Conservation (phyloP, 2,888 invertebrate genomes). For the Orchesellides sinensis region DNA sequence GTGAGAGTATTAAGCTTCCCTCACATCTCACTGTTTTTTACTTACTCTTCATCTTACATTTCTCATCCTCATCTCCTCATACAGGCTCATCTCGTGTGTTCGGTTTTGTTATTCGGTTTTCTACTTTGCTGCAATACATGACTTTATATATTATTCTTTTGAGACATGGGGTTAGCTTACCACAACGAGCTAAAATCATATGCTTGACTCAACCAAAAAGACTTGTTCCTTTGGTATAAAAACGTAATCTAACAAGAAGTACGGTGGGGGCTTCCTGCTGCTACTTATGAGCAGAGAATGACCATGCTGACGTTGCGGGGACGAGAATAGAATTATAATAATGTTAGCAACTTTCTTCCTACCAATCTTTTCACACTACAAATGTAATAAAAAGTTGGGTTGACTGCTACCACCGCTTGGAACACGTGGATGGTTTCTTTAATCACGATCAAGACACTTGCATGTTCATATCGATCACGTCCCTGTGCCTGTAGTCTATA, state of each 20-base stretch:
- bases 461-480: background rate
- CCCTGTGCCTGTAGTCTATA: too few relatives aligned
- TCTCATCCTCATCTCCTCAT: too few relatives aligned
- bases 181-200: too few relatives aligned
- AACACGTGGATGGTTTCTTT: constrained; percentile 55
- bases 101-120: too few relatives aligned
- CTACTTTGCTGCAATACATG: too few relatives aligned
- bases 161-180: too few relatives aligned
- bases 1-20: too few relatives aligned
- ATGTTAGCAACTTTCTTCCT: constrained; percentile 44
- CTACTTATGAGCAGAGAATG: constrained; percentile 40
- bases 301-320: constrained; percentile 51
- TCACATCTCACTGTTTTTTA: too few relatives aligned
- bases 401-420: constrained; percentile 9
- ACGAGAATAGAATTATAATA: constrained; percentile 61
- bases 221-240: constrained; percentile 6
- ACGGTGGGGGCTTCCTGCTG: constrained; percentile 21
- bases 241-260: background rate
- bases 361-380: constrained; percentile 49
- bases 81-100: too few relatives aligned
- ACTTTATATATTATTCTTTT: too few relatives aligned
- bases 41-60: too few relatives aligned
- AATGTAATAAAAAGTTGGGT: constrained; percentile 24
- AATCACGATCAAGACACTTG: constrained; percentile 28
- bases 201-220: background rate